These are phyloP conservation scores for Salvelinus fontinalis DNA, from an alignment of 2,113 vertebrate genomes.

Conservation along the genomic window DNA sequence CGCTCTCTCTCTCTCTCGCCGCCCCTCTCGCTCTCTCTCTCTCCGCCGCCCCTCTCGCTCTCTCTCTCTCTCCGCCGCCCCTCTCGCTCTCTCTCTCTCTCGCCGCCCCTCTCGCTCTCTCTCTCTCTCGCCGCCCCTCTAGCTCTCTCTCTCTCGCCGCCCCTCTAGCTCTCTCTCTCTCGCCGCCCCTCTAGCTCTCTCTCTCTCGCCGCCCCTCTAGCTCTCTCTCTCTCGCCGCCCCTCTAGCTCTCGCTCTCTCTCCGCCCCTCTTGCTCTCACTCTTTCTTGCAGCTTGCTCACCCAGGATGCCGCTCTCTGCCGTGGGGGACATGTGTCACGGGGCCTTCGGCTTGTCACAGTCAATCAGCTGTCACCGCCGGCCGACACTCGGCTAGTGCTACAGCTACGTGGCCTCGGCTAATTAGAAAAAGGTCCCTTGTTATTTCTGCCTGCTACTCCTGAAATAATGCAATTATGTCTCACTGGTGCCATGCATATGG, in stretches of 20 bases:
- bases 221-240: no score
- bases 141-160: no score
- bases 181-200: no score
- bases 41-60: no score
- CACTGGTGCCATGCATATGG: conserved; percentile 32
- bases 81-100: no score
- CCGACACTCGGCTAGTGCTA: conserved; percentile 51
- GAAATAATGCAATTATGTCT: conserved; percentile 45
- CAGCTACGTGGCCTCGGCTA: conserved; percentile 37
- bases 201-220: no score
- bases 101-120: no score
- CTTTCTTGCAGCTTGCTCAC: neutral
- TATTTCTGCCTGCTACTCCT: conserved; percentile 31
- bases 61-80: no score
- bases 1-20: no score
- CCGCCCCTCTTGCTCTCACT: neutral
- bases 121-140: no score
- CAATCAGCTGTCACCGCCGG: conserved; percentile 33
- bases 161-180: no score
- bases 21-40: no score
- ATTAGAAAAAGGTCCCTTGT: conserved; percentile 38
- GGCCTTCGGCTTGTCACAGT: conserved; percentile 49
- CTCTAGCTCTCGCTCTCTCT: fast-evolving
- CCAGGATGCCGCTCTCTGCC: conserved; percentile 27
- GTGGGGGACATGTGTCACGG: conserved; percentile 36